phyloP scores from a whole-genome alignment of 1,140 invertebrate genomes.

The Melitaea cinxia region DNA sequence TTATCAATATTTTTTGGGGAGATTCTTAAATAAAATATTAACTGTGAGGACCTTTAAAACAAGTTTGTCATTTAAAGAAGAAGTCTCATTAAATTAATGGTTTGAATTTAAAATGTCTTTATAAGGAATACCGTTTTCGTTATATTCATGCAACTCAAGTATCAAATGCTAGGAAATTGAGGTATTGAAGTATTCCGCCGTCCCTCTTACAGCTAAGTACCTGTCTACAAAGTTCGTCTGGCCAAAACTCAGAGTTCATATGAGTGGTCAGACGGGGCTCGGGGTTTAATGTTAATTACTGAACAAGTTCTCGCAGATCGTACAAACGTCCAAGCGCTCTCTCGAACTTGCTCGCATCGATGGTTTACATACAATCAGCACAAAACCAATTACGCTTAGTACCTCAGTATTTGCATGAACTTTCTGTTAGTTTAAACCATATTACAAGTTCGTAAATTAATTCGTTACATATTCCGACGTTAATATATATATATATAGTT shows the following conservation, averaged over 20 bases:
- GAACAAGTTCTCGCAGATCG: slow-evolving; percentile 28
- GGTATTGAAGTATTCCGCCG: slow-evolving; percentile 14
- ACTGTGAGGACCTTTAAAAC: too few species aligned
- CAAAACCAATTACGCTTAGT: background rate
- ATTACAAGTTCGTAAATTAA: too few species aligned
- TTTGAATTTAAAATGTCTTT: background rate
- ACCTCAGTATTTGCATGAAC: too few species aligned
- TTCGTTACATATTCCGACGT: too few species aligned
- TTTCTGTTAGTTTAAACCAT: too few species aligned
- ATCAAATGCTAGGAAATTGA: slow-evolving; percentile 7
- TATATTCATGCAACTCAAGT: background rate
- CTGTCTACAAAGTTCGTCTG: slow-evolving; percentile 33
- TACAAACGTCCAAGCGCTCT: slow-evolving; percentile 6
- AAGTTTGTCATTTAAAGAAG: too few species aligned
- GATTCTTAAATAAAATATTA: too few species aligned
- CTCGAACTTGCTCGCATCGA: background rate
- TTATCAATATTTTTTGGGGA: too few species aligned
- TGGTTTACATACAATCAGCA: background rate
- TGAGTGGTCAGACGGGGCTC: slow-evolving; percentile 23
- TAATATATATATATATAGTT: too few species aligned
- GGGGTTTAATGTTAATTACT: slow-evolving; percentile 29
- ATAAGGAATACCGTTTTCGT: background rate
- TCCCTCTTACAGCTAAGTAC: slow-evolving; percentile 26
- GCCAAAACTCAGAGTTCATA: slow-evolving; percentile 20
- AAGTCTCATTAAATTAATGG: background rate